Conservation (phyloP, 2,888 invertebrate species). For the Drosophila kanekoi region DNA sequence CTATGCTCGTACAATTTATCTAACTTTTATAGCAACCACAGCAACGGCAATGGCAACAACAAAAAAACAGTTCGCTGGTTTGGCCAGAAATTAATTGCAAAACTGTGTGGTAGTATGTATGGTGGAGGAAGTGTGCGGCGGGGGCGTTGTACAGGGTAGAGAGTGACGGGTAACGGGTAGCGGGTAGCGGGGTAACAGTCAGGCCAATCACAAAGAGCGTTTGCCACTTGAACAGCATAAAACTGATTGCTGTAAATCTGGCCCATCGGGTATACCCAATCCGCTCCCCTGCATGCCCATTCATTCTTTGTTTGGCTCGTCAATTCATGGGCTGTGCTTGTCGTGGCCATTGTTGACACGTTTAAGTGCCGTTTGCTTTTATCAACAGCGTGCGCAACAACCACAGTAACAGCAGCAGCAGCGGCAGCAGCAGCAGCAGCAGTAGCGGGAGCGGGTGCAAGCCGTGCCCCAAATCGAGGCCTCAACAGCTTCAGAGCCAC, state of each 20-base stretch:
- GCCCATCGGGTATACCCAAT: slow-evolving; percentile 44
- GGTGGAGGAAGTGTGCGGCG: background rate
- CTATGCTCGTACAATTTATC: slow-evolving; percentile 77
- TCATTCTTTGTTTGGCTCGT: slow-evolving; percentile 64
- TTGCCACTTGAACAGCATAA: slow-evolving; percentile 77
- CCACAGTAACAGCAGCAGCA: slow-evolving; percentile 25
- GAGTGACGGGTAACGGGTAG: background rate
- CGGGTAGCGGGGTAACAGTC: background rate
- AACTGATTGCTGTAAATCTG: slow-evolving; percentile 80
- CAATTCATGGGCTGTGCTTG: slow-evolving; percentile 72
- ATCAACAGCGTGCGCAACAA: slow-evolving; percentile 63
- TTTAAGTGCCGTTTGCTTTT: slow-evolving; percentile 80
- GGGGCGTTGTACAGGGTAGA: background rate
- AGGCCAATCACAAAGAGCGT: slow-evolving; percentile 73
- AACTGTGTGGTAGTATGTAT: slow-evolving; percentile 66
- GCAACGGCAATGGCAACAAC: slow-evolving; percentile 43
- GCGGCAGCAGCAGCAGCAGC: background rate
- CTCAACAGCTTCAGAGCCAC: background rate
- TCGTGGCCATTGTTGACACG: slow-evolving; percentile 77
- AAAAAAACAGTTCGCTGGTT: slow-evolving; percentile 55
- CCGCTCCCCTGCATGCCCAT: slow-evolving; percentile 19
- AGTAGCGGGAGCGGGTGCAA: slow-evolving; percentile 1
- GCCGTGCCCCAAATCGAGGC: slow-evolving; percentile 1
- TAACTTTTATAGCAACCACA: slow-evolving; percentile 78
- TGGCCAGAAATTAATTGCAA: slow-evolving; percentile 79